Percentiles rank a stretch among this genome's conserved stretches.
Conservation (phyloP, 2,113 vertebrate species). For the Penelope pileata region DNA sequence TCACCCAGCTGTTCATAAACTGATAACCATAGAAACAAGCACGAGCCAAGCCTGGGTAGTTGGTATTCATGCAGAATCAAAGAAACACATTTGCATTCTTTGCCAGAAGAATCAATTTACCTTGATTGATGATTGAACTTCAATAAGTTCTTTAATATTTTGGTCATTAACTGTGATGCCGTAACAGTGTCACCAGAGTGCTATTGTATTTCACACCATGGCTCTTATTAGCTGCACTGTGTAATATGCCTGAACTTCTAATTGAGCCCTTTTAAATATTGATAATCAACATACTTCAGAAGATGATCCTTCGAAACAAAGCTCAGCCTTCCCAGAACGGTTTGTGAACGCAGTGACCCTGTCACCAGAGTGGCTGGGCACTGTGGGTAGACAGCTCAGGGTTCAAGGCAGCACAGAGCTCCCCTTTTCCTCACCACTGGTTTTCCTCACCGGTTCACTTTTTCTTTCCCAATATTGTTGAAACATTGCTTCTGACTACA, state of each 20-base stretch:
- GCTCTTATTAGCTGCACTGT: slow-evolving; percentile 35
- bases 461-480: background rate
- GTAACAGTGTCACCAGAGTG: slow-evolving; percentile 49
- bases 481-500: slow-evolving; percentile 15
- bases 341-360: background rate
- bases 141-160: slow-evolving; percentile 72
- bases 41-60: background rate
- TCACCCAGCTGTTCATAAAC: slow-evolving; percentile 44
- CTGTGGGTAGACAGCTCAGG: background rate
- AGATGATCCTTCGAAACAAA: slow-evolving; percentile 25
- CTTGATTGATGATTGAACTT: slow-evolving; percentile 74
- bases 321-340: background rate
- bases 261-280: slow-evolving; percentile 59
- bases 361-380: background rate
- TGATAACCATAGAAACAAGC: slow-evolving; percentile 25
- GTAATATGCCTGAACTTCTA: slow-evolving; percentile 66
- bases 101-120: slow-evolving; percentile 71
- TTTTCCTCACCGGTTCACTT: background rate
- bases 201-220: slow-evolving; percentile 47
- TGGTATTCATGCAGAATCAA: slow-evolving; percentile 58
- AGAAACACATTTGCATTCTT: slow-evolving; percentile 60
- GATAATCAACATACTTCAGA: slow-evolving; percentile 54
- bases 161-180: slow-evolving; percentile 64
- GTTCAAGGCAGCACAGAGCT: background rate
- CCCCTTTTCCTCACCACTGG: background rate